A percentile compares a stretch with the other conserved stretches of the same genome.
Conservation (phyloP, 2,113 vertebrate genomes). For the Carlito syrichta region DNA sequence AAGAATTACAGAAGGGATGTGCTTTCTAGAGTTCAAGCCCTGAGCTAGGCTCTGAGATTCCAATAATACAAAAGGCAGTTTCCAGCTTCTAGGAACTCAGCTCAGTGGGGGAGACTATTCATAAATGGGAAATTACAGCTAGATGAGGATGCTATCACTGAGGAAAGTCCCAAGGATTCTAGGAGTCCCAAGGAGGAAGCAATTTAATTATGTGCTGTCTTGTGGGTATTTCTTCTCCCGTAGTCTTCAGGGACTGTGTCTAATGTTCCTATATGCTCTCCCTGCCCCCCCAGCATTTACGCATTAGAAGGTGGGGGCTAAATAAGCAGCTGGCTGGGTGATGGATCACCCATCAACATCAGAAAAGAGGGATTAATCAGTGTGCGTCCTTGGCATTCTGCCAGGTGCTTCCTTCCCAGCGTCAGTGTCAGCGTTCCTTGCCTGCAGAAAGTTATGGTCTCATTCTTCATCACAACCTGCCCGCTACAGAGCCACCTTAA, state of each 20-base stretch:
- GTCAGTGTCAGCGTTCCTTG: too few species aligned
- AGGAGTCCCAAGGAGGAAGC: not conserved
- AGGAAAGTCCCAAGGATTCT: slow-evolving; percentile 37
- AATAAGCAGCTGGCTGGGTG: not conserved
- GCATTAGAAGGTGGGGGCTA: not conserved
- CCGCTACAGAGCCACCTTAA: not conserved
- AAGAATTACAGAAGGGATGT: not conserved
- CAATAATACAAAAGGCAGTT: not conserved
- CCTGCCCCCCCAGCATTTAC: not conserved
- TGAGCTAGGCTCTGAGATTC: not conserved
- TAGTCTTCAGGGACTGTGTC: not conserved
- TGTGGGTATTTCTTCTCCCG: not conserved
- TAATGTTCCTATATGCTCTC: too few species aligned
- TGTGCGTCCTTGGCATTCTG: slow-evolving; percentile 10
- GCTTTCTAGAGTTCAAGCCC: not conserved
- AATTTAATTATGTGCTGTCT: not conserved
- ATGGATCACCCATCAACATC: not conserved
- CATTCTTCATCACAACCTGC: slow-evolving; percentile 41
- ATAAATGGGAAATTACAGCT: not conserved
- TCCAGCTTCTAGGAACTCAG: not conserved
- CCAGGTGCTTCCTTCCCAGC: not conserved
- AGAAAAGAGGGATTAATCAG: not conserved
- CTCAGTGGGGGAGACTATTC: not conserved
- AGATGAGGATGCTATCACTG: accelerated
- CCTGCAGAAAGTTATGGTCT: not conserved